Conservation (phyloP, 2,888 invertebrate genomes). For the Brachyptera risi region DNA sequence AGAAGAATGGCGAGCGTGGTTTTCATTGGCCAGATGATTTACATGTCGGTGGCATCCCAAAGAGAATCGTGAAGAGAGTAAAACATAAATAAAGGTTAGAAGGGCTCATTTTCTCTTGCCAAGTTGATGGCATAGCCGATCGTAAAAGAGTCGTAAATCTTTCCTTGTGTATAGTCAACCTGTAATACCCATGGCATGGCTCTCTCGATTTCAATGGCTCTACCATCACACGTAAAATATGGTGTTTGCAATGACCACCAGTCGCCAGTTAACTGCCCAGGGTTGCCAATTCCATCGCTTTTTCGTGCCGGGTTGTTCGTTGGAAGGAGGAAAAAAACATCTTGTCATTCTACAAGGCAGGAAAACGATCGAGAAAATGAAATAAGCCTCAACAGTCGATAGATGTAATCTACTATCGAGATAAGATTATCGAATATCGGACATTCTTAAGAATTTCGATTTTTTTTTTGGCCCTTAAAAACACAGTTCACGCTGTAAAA, state of each 20-base stretch:
- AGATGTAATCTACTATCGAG: background rate
- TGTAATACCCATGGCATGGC: constrained; percentile 18
- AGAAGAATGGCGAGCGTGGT: background rate
- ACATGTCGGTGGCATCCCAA: constrained; percentile 27
- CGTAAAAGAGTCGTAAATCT: constrained; percentile 33
- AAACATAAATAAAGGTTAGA: constrained; percentile 33
- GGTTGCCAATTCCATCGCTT: constrained; percentile 21
- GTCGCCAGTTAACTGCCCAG: constrained; percentile 26
- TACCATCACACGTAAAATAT: constrained; percentile 30
- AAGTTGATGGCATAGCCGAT: constrained; percentile 27
- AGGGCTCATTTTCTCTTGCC: constrained; percentile 32
- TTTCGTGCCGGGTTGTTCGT: too few species aligned
- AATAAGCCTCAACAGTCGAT: background rate
- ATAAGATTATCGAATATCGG: background rate
- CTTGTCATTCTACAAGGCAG: background rate
- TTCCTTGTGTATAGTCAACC: constrained; percentile 20
- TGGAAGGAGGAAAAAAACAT: background rate
- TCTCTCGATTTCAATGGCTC: constrained; percentile 25
- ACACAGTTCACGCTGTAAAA: background rate
- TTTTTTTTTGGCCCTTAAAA: background rate
- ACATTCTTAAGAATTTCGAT: background rate
- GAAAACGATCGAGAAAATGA: background rate
- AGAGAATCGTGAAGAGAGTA: constrained; percentile 17
- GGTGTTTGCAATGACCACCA: constrained; percentile 28
- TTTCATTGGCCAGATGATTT: constrained; percentile 21